Conservation (phyloP, 2,797 vertebrate genomes). For the Tragelaphus oryx region DNA sequence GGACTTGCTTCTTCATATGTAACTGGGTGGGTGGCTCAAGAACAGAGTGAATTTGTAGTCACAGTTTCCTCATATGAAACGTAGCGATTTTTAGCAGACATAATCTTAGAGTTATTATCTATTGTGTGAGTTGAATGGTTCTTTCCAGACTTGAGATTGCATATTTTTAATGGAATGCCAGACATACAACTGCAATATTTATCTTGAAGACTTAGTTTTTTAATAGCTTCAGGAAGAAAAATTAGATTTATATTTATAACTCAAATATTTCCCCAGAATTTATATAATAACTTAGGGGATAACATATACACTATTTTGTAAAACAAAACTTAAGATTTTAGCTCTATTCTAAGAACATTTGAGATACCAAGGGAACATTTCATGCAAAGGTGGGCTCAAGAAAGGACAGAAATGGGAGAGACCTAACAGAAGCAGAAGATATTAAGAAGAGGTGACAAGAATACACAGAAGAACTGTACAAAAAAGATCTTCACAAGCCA, state of each 20-base stretch:
- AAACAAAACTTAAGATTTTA: not conserved
- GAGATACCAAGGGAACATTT: not conserved
- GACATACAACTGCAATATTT: not conserved
- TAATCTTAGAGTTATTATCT: not conserved
- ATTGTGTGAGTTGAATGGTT: not conserved
- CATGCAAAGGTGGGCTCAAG: not conserved
- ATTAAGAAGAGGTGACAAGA: not conserved
- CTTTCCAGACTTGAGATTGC: not conserved
- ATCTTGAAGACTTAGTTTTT: not conserved
- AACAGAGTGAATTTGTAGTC: not conserved
- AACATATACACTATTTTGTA: not conserved
- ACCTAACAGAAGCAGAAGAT: not conserved
- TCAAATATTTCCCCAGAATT: not conserved
- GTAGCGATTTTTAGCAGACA: not conserved
- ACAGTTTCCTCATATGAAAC: not conserved
- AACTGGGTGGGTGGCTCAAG: not conserved
- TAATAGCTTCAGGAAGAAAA: not conserved
- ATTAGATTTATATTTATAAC: not conserved
- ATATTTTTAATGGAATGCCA: not conserved
- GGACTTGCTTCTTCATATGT: not conserved
- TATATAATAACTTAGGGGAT: not conserved
- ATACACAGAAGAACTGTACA: not conserved
- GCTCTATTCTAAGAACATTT: not conserved
- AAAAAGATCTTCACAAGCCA: not conserved
- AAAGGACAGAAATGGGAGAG: not conserved